Base-by-base conservation (phyloP, 2,113 vertebrate species). In the Scolopax mira region DNA sequence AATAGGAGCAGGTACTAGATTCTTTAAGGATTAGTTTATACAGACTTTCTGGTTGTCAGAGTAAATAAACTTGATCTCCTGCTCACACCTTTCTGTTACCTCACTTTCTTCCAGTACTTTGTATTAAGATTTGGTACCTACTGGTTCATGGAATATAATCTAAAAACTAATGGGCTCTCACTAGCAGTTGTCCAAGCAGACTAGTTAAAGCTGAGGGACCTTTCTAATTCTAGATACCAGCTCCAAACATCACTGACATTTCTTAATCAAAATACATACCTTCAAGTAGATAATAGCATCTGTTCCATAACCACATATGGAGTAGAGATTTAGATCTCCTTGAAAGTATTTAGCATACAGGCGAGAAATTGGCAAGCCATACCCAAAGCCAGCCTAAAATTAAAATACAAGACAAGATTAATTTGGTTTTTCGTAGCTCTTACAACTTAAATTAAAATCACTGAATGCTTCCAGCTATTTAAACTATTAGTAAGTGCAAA, bases 301-400 rank as follows among this genome's bases (percentile, higher is more conserved):
- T 28, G 99, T 99, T 92, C 99, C 99, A 42, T 99, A 98, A 64
- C 99, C 99, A 84, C 99, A 99, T 98, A 99, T 98, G 14, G 99
- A 99, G 83, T 99, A 99, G 57, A 99, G 99, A 97, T 99, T 98
- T 77, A 99, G 97, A 94, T 99, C 99, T 92, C 99, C 99, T 96
- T 99, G 99, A 87, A 99, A 99, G 92, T 99, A 99, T 96, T 98
- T 99, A 73, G 99, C 99, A 91, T 99, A 99, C 23, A 99, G 98
- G 61, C 99, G 99, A 87, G 99, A 99, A 95, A 99, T 99, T 23
- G 99, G 99, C 85, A 99, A 98, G 60, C 99, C 99, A 4, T 99
- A 99, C 44, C 99, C 99, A 78, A 99, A 99, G 48, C 99, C 99
- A 96, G 99, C 99, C 99, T 99, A 94, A 39, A 96, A 74, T 92